phyloP scores from a whole-genome alignment of 1,140 invertebrate species.

The Cyrtorhinus lividipennis region DNA sequence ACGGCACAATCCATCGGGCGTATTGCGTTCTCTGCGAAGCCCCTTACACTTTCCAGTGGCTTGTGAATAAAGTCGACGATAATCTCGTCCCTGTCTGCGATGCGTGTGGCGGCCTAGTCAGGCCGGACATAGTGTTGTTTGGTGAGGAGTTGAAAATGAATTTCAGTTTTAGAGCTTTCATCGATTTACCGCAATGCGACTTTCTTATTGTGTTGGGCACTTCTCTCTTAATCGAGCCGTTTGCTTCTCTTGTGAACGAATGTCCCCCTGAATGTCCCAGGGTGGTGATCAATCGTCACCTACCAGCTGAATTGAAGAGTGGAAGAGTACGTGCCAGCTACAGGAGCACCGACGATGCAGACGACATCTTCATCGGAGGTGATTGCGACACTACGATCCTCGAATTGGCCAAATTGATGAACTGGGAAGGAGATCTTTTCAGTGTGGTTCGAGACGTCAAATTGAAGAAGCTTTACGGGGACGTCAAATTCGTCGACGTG shows the following conservation, averaged over 20 bases:
- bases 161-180: constrained; percentile 47
- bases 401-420: neutral
- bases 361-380: neutral
- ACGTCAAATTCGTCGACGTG: neutral
- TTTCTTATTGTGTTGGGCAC: constrained; percentile 90
- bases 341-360: neutral
- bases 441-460: neutral
- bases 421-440: neutral
- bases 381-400: neutral
- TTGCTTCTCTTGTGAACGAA: constrained; percentile 57
- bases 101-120: constrained; percentile 58
- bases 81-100: constrained; percentile 55
- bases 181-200: constrained; percentile 78
- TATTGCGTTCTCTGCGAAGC: constrained; percentile 67
- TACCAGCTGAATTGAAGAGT: constrained; percentile 23
- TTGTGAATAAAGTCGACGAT: constrained; percentile 39
- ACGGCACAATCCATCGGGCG: constrained; percentile 80
- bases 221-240: constrained; percentile 85
- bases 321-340: constrained; percentile 15
- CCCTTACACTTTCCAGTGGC: constrained; percentile 67
- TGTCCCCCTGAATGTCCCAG: constrained; percentile 49
- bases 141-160: constrained; percentile 69
- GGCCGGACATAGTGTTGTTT: constrained; percentile 92
- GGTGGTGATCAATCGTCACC: constrained; percentile 54
- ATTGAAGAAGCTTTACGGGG: neutral